These are phyloP conservation scores for Panthera uncia DNA, from an alignment of 2,113 vertebrate species.

Conservation along the genomic window DNA sequence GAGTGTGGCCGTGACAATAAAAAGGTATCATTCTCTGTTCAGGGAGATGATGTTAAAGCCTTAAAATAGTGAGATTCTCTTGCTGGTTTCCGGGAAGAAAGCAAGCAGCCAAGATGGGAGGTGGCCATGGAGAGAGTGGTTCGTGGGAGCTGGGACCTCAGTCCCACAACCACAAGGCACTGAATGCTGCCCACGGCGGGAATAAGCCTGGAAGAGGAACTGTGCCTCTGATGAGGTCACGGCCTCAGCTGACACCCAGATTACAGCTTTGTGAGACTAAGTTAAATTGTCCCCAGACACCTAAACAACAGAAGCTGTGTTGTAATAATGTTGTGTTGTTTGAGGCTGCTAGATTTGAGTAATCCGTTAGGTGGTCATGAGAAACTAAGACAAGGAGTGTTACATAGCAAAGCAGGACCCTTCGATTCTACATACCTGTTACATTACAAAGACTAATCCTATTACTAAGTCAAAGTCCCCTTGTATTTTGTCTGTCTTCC, in stretches of 20 bases:
- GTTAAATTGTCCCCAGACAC: background rate
- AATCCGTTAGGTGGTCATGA: background rate
- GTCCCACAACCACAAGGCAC: background rate
- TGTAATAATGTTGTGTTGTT: background rate
- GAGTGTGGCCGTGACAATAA: too few relatives aligned
- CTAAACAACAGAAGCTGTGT: background rate
- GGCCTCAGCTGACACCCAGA: background rate
- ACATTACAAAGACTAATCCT: conserved; percentile 16
- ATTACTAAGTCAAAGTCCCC: background rate
- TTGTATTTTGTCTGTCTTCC: conserved; percentile 33
- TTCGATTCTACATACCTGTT: background rate
- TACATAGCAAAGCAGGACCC: background rate
- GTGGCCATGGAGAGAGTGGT: fast-evolving
- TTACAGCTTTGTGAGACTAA: background rate
- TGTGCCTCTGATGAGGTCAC: background rate
- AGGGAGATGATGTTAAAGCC: background rate
- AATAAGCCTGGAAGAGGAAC: background rate
- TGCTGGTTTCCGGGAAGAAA: background rate
- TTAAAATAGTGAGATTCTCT: background rate
- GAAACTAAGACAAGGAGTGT: background rate
- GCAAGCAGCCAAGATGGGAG: too few relatives aligned
- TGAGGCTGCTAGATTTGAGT: background rate
- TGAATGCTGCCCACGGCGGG: background rate
- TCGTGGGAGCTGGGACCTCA: background rate
- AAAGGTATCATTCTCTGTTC: background rate